A percentile compares a stretch with the other conserved stretches of the same genome.
These are phyloP conservation scores for Samia ricini DNA, from an alignment of 1,140 invertebrate species.

Conservation along the genomic window DNA sequence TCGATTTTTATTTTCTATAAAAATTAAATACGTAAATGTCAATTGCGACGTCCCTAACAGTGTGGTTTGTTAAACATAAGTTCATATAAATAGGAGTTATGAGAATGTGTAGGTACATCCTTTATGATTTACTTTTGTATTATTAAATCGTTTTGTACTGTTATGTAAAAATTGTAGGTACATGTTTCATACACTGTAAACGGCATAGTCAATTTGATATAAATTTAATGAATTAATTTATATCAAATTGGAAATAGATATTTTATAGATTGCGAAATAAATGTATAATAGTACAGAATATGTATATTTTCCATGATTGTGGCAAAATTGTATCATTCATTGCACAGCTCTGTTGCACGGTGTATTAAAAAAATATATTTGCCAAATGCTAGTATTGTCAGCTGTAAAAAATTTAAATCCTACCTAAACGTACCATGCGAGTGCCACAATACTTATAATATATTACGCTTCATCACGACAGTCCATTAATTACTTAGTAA, in stretches of 20 bases:
- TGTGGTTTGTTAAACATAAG: not conserved
- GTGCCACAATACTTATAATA: not conserved
- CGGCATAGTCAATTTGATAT: not conserved
- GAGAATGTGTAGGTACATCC: not conserved
- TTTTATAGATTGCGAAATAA: not conserved
- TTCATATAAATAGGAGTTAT: not conserved
- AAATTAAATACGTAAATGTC: not conserved
- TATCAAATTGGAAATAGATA: not conserved
- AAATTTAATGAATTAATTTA: not conserved
- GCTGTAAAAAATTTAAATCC: not conserved
- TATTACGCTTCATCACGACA: not conserved
- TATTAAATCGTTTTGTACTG: not conserved
- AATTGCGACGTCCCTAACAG: not conserved
- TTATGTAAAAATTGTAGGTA: not conserved
- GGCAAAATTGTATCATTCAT: no score
- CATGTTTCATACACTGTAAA: not conserved
- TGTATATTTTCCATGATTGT: not conserved
- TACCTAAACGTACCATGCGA: not conserved
- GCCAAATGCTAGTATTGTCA: not conserved
- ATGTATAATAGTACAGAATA: not conserved
- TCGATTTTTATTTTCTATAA: not conserved
- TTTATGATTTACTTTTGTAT: not conserved
- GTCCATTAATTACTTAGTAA: not conserved
- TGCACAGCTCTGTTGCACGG: not conserved
- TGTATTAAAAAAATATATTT: not conserved